Evolutionary conservation across 1,140 invertebrate genomes (phyloP).

Genomic region (Hyphantria cunea): DNA sequence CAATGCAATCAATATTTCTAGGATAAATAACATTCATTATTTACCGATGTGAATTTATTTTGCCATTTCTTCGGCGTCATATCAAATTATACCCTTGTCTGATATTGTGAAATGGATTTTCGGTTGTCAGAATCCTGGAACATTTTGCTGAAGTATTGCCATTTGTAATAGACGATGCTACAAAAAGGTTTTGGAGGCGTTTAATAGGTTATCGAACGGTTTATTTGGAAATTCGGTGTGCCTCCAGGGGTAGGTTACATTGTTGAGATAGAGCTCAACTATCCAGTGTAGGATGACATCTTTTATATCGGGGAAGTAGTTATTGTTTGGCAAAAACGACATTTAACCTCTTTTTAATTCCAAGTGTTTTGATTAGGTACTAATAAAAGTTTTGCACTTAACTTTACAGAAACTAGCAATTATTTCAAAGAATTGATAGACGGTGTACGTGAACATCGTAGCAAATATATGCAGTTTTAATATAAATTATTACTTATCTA

Average conservation of each 20-base stretch:
- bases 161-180: conserved; percentile 33
- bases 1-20: background rate
- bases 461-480: no score
- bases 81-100: conserved; percentile 44
- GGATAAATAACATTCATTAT: conserved; percentile 19
- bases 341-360: no score
- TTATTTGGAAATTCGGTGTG: conserved; percentile 14
- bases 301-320: background rate
- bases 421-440: no score
- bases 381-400: no score
- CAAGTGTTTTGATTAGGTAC: no score
- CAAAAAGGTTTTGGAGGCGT: conserved; percentile 29
- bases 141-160: conserved; percentile 32
- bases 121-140: conserved; percentile 32
- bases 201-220: conserved; percentile 28
- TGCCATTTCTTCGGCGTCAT: conserved; percentile 33
- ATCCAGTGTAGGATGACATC: background rate
- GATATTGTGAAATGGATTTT: conserved; percentile 41
- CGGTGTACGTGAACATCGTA: no score
- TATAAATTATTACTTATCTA: no score
- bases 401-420: no score
- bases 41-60: conserved; percentile 26
- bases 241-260: conserved; percentile 10
- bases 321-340: background rate
- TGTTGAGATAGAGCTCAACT: background rate